Evolutionary conservation across 2,113 vertebrate genomes (phyloP), one percentile per base, ranked within the genome.

Genomic region (Triplophysa siluroides): DNA sequence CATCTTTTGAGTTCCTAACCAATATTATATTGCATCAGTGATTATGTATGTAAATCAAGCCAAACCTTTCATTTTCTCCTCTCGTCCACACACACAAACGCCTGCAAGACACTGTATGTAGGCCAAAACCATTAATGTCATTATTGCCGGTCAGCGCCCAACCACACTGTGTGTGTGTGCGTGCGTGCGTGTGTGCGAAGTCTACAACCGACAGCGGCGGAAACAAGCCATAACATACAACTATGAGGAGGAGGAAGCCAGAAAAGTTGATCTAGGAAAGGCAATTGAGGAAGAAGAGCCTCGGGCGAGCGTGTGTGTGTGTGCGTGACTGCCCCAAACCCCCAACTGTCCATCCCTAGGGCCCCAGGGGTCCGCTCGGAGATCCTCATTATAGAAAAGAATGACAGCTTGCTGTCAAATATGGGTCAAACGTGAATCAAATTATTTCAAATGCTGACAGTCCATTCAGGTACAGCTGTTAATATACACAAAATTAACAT

Each of bases 91-190:
- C 33, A 75, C 73, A 43, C 45, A 60, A 56, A n/a, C 23, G 72
- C 71, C 83, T 72, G 67, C 56, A 75, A 61, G 71, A 79, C 47
- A 67, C 78, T 81, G 79, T 76, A 87, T 83, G 70, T 85, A 86
- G 84, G 84, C 73, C 85, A 84, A 79, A 43, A 58, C 85, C 81
- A 81, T 80, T 82, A 82, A 83, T 38, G 79, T 50, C 60, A 85
- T 83, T 84, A 86, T 76, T 83, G 83, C 73, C 80, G 80, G 78
- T 82, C 85, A 86, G 67, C 11, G 83, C 76, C 78, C 81, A 74
- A 68, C 60, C 18, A 70, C 26, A 21, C 64, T 70, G 70, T 78
- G 80, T 85, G 83, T 81, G 72, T 60, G 60, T 58, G 66, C 38
- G 61, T 78, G 72, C 50, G 60, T 58, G 66, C 38, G 61, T 78